Evolutionary conservation across 2,888 invertebrate genomes (phyloP).

Genomic region (Lithodes maja): DNA sequence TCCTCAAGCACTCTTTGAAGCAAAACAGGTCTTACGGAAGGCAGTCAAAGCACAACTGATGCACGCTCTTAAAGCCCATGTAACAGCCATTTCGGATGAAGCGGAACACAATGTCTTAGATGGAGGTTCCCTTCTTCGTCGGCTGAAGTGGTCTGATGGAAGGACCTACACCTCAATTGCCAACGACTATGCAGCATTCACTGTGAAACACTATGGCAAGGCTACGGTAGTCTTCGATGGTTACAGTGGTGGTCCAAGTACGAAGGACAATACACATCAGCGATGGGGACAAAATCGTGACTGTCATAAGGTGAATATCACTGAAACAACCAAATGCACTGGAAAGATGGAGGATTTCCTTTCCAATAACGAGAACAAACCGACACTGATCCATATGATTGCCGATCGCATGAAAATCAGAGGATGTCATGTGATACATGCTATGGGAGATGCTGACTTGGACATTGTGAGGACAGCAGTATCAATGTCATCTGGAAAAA

Average conservation of each 20-base stretch:
- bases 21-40: background rate
- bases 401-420: constrained; percentile 25
- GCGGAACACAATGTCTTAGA: background rate
- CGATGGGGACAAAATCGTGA: constrained; percentile 17
- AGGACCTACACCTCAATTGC: background rate
- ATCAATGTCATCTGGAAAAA: constrained; percentile 37
- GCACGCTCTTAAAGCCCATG: background rate
- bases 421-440: constrained; percentile 40
- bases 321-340: constrained; percentile 33
- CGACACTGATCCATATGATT: constrained; percentile 37
- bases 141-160: background rate
- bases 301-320: constrained; percentile 34
- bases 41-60: background rate
- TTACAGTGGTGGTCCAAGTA: constrained; percentile 28
- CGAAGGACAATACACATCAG: constrained; percentile 34
- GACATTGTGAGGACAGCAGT: constrained; percentile 38
- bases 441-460: constrained; percentile 28
- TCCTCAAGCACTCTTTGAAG: constrained; percentile 12
- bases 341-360: constrained; percentile 42
- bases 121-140: constrained; percentile 13
- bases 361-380: constrained; percentile 41
- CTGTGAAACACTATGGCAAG: background rate
- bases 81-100: background rate
- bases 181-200: background rate
- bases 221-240: constrained; percentile 6